A percentile compares a stretch with the other conserved stretches of the same genome.
Evolutionary conservation across 2,113 vertebrate species (phyloP).

Genomic region (Gasterosteus nipponicus): DNA sequence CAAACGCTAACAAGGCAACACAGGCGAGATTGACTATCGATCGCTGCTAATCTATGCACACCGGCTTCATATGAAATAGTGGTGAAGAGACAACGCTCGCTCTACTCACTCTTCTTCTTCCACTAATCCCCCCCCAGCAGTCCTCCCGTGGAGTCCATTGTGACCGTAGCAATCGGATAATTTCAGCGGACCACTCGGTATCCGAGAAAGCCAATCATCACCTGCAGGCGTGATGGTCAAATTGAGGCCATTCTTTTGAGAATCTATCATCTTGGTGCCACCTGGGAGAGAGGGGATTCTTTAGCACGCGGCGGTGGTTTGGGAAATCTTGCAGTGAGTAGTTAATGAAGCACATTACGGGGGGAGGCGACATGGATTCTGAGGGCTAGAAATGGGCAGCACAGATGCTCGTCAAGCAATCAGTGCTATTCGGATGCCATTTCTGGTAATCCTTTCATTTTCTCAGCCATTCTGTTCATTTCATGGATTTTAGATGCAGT

Average conservation of each 20-base stretch:
- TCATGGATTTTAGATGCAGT: conserved; percentile 53
- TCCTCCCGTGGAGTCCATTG: conserved; percentile 28
- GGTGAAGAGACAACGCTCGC: conserved; percentile 37
- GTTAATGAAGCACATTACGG: conserved; percentile 67
- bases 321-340: conserved; percentile 43
- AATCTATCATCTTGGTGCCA: conserved; percentile 53
- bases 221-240: conserved; percentile 25
- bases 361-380: conserved; percentile 62
- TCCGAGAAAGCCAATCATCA: conserved; percentile 54
- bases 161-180: conserved; percentile 30
- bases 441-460: conserved; percentile 74
- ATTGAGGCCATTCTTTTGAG: conserved; percentile 38
- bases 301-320: conserved; percentile 25
- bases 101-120: not conserved
- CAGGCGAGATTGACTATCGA: conserved; percentile 72
- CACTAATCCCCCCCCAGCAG: not conserved
- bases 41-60: conserved; percentile 57
- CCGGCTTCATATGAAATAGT: conserved; percentile 46
- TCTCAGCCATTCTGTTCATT: conserved; percentile 69
- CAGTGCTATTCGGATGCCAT: conserved; percentile 70
- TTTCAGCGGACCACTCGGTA: conserved; percentile 19
- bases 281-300: conserved; percentile 42
- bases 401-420: conserved; percentile 75
- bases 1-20: not conserved
- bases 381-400: conserved; percentile 69